Conservation (phyloP, 2,797 vertebrate species). For the Neoniphon sammara region DNA sequence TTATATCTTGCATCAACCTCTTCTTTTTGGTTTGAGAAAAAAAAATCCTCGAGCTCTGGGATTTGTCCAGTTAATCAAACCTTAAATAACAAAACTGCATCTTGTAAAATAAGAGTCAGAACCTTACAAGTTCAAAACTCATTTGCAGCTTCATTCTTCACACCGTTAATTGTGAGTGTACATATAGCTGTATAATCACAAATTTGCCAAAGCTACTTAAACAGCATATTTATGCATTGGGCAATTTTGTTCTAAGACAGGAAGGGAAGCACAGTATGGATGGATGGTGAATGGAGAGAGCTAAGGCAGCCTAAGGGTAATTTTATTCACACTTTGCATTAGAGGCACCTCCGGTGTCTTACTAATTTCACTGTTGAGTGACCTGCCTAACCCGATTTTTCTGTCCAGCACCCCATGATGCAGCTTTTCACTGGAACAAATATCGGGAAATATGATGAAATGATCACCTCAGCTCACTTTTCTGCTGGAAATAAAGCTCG, state of each 20-base stretch:
- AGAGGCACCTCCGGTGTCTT: slow-evolving; percentile 68
- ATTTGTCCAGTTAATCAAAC: background rate
- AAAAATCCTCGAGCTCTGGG: background rate
- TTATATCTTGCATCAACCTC: no score
- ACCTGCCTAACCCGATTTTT: slow-evolving; percentile 71
- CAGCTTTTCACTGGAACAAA: slow-evolving; percentile 65
- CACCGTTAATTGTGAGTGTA: slow-evolving; percentile 32
- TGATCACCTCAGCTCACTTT: slow-evolving; percentile 34
- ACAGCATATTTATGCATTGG: slow-evolving; percentile 47
- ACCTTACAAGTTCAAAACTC: slow-evolving; percentile 20
- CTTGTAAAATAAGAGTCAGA: slow-evolving; percentile 26
- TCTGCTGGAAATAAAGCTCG: slow-evolving; percentile 28
- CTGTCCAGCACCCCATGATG: slow-evolving; percentile 60
- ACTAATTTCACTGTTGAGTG: slow-evolving; percentile 80
- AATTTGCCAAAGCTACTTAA: slow-evolving; percentile 49
- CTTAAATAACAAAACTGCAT: slow-evolving; percentile 1
- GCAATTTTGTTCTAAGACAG: slow-evolving; percentile 52
- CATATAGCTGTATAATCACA: slow-evolving; percentile 38
- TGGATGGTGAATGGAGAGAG: slow-evolving; percentile 41
- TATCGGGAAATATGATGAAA: slow-evolving; percentile 58
- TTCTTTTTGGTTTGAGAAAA: background rate
- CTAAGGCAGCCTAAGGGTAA: slow-evolving; percentile 52
- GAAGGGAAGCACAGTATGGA: slow-evolving; percentile 24
- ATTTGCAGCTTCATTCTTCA: slow-evolving; percentile 39
- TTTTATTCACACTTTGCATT: slow-evolving; percentile 68